Conservation (phyloP, 2,888 invertebrate species). For the Drosophila picticornis region DNA sequence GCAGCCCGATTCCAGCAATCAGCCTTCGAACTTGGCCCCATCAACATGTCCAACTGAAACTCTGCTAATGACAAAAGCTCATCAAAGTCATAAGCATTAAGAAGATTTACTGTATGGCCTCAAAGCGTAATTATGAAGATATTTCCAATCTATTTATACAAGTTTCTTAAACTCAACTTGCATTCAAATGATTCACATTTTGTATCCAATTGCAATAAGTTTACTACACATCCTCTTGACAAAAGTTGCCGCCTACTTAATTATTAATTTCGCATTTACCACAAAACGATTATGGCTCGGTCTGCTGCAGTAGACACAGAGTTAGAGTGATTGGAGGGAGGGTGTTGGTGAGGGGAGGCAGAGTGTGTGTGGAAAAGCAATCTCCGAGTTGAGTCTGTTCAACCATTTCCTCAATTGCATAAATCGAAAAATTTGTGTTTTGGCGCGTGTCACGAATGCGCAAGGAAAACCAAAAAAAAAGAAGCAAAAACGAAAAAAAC, state of each 20-base stretch:
- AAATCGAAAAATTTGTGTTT: conserved; percentile 80
- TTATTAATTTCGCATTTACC: conserved; percentile 81
- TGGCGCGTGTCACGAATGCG: conserved; percentile 77
- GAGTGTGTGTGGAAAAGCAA: conserved; percentile 17
- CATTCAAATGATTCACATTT: conserved; percentile 35
- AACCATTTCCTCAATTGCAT: conserved; percentile 78
- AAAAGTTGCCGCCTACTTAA: conserved; percentile 62
- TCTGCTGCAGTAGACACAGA: conserved; percentile 1
- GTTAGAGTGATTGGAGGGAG: not conserved
- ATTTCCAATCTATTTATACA: not conserved
- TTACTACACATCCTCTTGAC: conserved; percentile 12
- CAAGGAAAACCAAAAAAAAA: conserved; percentile 42
- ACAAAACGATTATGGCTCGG: conserved; percentile 70
- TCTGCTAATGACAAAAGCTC: not conserved
- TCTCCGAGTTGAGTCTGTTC: conserved; percentile 25
- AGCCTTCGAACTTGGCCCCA: not conserved
- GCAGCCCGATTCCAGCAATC: not conserved
- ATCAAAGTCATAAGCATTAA: not conserved
- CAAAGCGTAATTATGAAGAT: not conserved
- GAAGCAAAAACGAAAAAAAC: conserved; percentile 17
- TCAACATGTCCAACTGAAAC: not conserved
- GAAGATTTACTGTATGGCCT: not conserved
- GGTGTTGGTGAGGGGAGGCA: not conserved
- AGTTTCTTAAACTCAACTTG: not conserved
- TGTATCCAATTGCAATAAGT: conserved; percentile 37